Evolutionary conservation across 2,113 vertebrate genomes (phyloP).

Genomic region (Triplophysa siluroides): DNA sequence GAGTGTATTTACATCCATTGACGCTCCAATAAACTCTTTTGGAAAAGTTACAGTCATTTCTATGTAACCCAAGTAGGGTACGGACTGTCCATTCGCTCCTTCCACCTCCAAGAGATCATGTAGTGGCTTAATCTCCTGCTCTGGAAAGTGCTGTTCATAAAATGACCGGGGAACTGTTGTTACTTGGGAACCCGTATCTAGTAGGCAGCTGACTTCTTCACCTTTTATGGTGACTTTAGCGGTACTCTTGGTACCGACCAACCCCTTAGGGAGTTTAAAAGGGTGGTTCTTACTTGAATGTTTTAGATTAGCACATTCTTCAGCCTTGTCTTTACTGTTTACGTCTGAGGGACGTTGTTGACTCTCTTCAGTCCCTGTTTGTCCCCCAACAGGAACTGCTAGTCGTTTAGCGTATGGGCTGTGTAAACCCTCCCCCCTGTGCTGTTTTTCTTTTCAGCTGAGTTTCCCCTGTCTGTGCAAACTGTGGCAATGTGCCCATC

Average conservation of each 20-base stretch:
- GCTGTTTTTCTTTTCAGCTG: conserved; percentile 32
- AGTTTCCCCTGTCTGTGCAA: conserved; percentile 23
- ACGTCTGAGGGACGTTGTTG: conserved; percentile 26
- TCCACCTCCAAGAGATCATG: conserved; percentile 35
- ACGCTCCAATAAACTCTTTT: conserved; percentile 11
- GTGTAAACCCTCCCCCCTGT: no score
- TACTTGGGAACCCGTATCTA: not conserved
- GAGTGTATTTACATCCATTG: conserved; percentile 3
- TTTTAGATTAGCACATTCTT: not conserved
- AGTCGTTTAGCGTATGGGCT: conserved; percentile 35
- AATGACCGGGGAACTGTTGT: conserved; percentile 28
- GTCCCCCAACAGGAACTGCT: conserved; percentile 42
- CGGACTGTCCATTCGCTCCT: conserved; percentile 33
- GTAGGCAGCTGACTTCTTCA: not conserved
- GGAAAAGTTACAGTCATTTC: conserved; percentile 22
- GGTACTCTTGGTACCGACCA: conserved; percentile 16
- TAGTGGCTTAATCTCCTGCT: conserved; percentile 20
- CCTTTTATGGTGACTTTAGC: conserved; percentile 2
- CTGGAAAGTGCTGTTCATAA: conserved; percentile 17
- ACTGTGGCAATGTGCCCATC: conserved; percentile 31
- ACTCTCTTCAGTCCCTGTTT: conserved; percentile 20
- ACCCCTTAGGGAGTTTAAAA: conserved; percentile 14
- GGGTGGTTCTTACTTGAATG: conserved; percentile 1
- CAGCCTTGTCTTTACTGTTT: not conserved
- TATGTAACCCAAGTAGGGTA: conserved; percentile 20